Evolutionary conservation across 2,888 invertebrate genomes (phyloP).

Genomic region (Oligia latruncula): DNA sequence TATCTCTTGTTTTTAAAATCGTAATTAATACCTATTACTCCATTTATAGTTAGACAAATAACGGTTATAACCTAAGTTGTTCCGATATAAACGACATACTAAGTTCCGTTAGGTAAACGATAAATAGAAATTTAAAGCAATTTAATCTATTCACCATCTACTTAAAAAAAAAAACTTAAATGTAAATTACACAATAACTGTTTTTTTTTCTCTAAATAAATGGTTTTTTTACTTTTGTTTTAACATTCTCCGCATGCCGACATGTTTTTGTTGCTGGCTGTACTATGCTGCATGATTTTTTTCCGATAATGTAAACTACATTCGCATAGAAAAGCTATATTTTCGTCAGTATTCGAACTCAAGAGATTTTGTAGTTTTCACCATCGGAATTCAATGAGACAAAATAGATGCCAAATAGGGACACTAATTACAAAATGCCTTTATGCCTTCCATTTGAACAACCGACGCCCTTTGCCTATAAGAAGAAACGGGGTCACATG

Average conservation of each 20-base stretch:
- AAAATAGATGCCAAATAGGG: neutral
- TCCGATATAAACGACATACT: neutral
- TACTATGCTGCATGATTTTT: neutral
- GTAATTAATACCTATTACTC: neutral
- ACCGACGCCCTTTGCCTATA: neutral
- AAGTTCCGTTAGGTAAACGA: neutral
- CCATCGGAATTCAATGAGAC: neutral
- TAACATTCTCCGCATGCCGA: neutral
- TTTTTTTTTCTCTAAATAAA: neutral
- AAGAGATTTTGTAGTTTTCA: neutral
- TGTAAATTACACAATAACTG: no score
- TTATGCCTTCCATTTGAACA: neutral
- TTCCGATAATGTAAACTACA: neutral
- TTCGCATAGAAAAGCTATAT: neutral
- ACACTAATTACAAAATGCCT: neutral
- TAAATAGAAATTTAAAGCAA: no score
- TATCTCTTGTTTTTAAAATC: neutral
- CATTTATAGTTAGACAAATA: neutral
- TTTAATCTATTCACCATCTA: neutral
- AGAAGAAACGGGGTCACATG: neutral
- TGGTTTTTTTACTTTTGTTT: no score
- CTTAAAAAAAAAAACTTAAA: neutral
- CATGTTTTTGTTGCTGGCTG: slow-evolving; percentile 11
- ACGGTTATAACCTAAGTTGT: neutral
- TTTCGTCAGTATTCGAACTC: neutral